Conservation (phyloP, 2,113 vertebrate species). For the Arvicanthis niloticus region DNA sequence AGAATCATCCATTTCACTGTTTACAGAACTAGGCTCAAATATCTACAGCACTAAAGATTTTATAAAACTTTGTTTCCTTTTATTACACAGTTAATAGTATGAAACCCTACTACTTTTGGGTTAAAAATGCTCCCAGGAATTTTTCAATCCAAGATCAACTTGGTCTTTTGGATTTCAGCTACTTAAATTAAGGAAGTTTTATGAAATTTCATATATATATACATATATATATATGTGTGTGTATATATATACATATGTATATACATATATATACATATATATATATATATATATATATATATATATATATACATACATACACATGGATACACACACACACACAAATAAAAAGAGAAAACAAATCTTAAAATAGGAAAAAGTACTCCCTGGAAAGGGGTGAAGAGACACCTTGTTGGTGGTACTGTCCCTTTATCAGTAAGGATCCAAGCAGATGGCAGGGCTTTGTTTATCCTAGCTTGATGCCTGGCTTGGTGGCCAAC, state of each 20-base stretch:
- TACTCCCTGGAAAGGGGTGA: too few relatives aligned
- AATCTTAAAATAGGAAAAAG: background rate
- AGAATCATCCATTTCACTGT: background rate
- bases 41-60: background rate
- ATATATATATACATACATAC: background rate
- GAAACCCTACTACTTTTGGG: background rate
- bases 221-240: rapidly evolving
- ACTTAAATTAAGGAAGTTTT: background rate
- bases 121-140: background rate
- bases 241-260: too few relatives aligned
- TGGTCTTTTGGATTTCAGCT: background rate
- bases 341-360: background rate
- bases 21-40: background rate
- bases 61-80: background rate
- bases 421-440: too few relatives aligned
- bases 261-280: background rate
- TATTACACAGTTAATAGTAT: background rate
- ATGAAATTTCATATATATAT: background rate
- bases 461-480: too few relatives aligned
- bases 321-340: background rate
- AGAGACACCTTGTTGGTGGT: too few relatives aligned
- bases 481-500: too few relatives aligned
- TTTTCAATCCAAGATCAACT: background rate
- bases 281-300: background rate
- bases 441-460: too few relatives aligned